These are phyloP conservation scores for Xestoiulus laeticollis DNA, from an alignment of 2,888 invertebrate genomes.

Conservation along the genomic window DNA sequence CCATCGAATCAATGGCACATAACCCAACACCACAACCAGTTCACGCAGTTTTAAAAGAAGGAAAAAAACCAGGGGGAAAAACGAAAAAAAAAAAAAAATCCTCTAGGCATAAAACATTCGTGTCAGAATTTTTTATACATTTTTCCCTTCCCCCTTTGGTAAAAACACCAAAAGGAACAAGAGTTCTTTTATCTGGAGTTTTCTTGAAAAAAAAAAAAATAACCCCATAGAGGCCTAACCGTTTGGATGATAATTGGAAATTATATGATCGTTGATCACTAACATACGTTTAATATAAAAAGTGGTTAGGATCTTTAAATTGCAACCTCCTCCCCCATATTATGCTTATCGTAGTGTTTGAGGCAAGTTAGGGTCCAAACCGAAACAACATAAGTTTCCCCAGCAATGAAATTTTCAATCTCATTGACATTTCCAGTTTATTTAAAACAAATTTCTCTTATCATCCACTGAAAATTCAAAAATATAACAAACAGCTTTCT, in stretches of 20 bases:
- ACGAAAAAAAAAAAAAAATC: background rate
- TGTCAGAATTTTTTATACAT: conserved; percentile 10
- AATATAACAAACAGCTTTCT: too few relatives aligned
- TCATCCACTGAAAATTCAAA: too few relatives aligned
- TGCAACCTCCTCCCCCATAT: background rate
- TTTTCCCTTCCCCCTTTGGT: background rate
- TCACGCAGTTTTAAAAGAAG: background rate
- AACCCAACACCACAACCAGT: conserved; percentile 41
- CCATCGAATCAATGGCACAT: conserved; percentile 26
- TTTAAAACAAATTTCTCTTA: too few relatives aligned
- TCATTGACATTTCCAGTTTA: too few relatives aligned
- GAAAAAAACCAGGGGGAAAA: background rate
- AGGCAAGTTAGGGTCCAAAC: too few relatives aligned
- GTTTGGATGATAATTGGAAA: conserved; percentile 9
- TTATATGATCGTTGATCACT: background rate
- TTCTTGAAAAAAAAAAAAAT: conserved; percentile 19
- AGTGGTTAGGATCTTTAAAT: background rate
- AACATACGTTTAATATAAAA: background rate
- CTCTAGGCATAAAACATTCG: conserved; percentile 33
- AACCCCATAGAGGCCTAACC: conserved; percentile 2
- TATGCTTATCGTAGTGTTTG: too few relatives aligned
- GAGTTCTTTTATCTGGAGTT: conserved; percentile 8
- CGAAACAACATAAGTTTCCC: too few relatives aligned
- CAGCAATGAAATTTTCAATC: too few relatives aligned
- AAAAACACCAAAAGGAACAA: background rate